phyloP scores from a whole-genome alignment of 2,797 vertebrate genomes.

The Phrynocephalus vlangalii region DNA sequence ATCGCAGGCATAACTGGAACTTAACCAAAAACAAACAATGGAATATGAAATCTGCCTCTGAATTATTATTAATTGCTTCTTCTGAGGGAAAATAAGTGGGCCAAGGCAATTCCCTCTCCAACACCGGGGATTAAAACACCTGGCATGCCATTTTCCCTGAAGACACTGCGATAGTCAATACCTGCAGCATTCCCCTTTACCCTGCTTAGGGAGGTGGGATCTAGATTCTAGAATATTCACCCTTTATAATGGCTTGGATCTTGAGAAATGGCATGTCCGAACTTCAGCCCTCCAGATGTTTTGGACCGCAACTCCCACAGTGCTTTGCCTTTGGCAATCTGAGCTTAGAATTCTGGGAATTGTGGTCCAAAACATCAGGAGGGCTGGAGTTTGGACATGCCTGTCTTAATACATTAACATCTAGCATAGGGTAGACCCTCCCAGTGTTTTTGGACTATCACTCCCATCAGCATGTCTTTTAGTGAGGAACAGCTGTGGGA shows the following conservation, averaged over 20 bases:
- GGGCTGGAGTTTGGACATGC: too few species aligned
- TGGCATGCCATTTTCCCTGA: neutral
- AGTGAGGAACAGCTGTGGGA: too few species aligned
- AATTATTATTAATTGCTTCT: neutral
- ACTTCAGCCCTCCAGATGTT: too few species aligned
- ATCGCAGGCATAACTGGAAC: too few species aligned
- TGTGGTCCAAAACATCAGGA: too few species aligned
- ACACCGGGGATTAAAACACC: neutral
- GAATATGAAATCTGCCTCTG: neutral
- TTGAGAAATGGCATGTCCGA: neutral
- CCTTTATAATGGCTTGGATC: neutral
- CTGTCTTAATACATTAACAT: neutral
- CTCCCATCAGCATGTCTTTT: too few species aligned
- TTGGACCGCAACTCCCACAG: too few species aligned
- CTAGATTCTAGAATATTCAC: neutral
- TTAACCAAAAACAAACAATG: neutral
- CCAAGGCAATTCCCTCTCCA: neutral
- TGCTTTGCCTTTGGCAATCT: too few species aligned
- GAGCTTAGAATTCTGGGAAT: too few species aligned
- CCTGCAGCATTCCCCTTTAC: neutral
- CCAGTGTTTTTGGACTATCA: too few species aligned
- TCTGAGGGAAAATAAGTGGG: neutral
- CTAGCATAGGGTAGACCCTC: too few species aligned
- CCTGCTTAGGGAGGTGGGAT: neutral
- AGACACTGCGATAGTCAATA: neutral